Percentiles rank a stretch among this genome's conserved stretches.
Conservation (phyloP, 2,797 vertebrate species). For the Ctenosaura bakeri region DNA sequence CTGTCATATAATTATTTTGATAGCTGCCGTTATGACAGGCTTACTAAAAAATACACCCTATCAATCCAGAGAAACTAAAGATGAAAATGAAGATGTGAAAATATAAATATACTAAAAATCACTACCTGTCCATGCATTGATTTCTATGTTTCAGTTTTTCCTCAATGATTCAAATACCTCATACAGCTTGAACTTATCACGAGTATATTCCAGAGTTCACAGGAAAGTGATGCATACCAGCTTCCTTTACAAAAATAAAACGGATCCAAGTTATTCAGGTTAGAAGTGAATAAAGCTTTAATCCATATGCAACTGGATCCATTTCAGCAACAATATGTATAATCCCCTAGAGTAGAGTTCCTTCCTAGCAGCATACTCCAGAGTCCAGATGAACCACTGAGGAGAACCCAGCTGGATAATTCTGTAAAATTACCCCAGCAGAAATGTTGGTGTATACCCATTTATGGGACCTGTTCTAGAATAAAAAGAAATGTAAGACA, state of each 20-base stretch:
- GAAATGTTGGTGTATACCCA: constrained; percentile 77
- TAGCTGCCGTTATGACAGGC: background rate
- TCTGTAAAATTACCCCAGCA: constrained; percentile 78
- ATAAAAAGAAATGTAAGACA: constrained; percentile 62
- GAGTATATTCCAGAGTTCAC: constrained; percentile 56
- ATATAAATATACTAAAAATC: background rate
- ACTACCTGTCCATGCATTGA: constrained; percentile 67
- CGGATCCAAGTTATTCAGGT: constrained; percentile 54
- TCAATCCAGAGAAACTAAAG: background rate
- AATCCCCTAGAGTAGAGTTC: constrained; percentile 75
- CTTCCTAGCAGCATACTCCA: constrained; percentile 74
- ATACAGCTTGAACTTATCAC: constrained; percentile 54
- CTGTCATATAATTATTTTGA: background rate
- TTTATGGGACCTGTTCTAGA: constrained; percentile 75
- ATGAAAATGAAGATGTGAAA: constrained; percentile 17
- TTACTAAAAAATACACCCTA: background rate
- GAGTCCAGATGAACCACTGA: constrained; percentile 75
- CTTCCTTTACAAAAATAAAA: constrained; percentile 60
- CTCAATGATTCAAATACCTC: constrained; percentile 63
- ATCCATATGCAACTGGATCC: constrained; percentile 67
- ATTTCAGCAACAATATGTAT: constrained; percentile 72
- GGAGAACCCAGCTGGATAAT: constrained; percentile 76
- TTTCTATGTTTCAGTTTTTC: constrained; percentile 66
- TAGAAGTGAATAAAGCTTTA: constrained; percentile 71
- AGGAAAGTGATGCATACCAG: constrained; percentile 52